A percentile compares a stretch with the other conserved stretches of the same genome.
These are phyloP conservation scores for Heteromormyrus szaboi DNA, from an alignment of 2,797 vertebrate species.

Conservation along the genomic window DNA sequence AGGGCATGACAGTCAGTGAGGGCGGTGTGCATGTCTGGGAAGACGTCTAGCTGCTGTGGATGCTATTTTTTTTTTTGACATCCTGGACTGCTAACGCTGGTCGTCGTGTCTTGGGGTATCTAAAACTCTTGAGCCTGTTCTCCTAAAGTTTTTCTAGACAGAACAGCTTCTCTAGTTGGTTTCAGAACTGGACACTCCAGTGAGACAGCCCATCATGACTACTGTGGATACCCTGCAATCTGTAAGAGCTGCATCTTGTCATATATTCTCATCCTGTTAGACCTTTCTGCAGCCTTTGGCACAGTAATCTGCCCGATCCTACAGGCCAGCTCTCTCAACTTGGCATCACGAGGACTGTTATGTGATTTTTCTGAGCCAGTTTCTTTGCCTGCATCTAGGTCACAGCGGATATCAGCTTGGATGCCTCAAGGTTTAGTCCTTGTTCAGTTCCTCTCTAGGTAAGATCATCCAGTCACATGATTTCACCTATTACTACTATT, in stretches of 20 bases:
- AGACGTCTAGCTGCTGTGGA: neutral
- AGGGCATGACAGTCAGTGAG: neutral
- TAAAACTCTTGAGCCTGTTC: neutral
- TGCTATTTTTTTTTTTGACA: neutral
- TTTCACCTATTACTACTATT: neutral
- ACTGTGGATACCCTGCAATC: neutral
- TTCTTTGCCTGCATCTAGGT: neutral
- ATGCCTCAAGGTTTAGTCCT: neutral
- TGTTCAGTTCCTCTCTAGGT: neutral
- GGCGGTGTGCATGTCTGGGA: neutral
- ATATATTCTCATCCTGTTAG: neutral
- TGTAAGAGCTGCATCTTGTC: neutral
- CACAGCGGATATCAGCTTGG: neutral
- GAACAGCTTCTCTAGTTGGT: neutral
- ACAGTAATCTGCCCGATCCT: neutral
- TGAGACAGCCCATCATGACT: neutral
- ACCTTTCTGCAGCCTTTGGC: neutral
- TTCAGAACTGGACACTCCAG: neutral
- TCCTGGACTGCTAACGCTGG: neutral
- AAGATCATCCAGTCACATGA: neutral
- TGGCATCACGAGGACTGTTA: neutral
- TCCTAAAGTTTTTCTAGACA: neutral
- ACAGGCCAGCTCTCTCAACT: neutral
- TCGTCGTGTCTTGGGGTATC: neutral
- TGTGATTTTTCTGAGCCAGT: neutral